Evolutionary conservation across 2,888 invertebrate genomes (phyloP).

Genomic region (Chesias legatella): DNA sequence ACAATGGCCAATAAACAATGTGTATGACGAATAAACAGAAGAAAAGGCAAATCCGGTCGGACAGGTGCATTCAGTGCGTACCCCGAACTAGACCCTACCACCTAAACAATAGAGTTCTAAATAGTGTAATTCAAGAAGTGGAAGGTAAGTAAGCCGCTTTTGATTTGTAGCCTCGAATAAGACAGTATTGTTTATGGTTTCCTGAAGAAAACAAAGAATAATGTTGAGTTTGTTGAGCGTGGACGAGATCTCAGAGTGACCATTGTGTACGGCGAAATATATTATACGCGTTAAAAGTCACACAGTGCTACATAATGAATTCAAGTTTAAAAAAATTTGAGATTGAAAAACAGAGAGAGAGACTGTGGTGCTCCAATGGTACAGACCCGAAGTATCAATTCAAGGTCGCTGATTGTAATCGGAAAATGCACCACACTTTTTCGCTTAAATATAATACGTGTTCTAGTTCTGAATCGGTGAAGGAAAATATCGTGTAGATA

Average conservation of each 20-base stretch:
- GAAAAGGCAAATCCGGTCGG: constrained; percentile 40
- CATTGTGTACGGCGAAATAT: neutral
- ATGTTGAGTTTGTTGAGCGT: constrained; percentile 24
- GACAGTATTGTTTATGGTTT: constrained; percentile 67
- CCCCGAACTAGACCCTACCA: constrained; percentile 22
- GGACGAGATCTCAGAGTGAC: constrained; percentile 4
- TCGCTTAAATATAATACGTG: too few relatives aligned
- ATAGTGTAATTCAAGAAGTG: constrained; percentile 10
- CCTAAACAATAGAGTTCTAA: constrained; percentile 17
- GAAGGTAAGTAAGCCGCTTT: constrained; percentile 57
- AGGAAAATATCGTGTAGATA: too few relatives aligned
- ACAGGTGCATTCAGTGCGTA: constrained; percentile 29
- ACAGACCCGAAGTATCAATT: too few relatives aligned
- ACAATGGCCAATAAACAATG: constrained; percentile 62
- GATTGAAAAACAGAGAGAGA: too few relatives aligned
- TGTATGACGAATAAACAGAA: constrained; percentile 53
- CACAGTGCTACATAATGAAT: too few relatives aligned
- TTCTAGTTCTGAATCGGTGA: too few relatives aligned
- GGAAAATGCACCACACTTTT: too few relatives aligned
- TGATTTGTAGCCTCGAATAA: constrained; percentile 65
- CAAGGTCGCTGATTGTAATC: too few relatives aligned
- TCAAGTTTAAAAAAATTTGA: too few relatives aligned
- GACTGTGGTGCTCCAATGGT: too few relatives aligned
- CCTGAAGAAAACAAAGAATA: constrained; percentile 56
- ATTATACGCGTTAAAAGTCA: too few relatives aligned